Evolutionary conservation across 1,140 invertebrate species (phyloP), one percentile per base, ranked within the genome.

Genomic region (Mamestra configurata): DNA sequence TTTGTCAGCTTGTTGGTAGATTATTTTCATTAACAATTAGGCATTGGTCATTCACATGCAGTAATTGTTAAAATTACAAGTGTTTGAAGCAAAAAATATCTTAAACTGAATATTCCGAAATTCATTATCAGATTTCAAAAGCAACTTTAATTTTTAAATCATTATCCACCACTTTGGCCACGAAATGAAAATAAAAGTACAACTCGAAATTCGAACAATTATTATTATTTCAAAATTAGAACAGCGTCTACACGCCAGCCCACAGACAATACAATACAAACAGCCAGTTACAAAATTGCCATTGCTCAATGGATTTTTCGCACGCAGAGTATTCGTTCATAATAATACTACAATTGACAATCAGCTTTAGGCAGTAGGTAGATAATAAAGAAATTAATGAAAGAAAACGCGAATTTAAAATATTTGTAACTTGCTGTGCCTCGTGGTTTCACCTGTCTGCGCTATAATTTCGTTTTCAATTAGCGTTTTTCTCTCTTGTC

Each of bases 241-340:
- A 82, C 73, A 76, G 40, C 85, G 68, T 43, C 82, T 76, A 79
- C 78, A 79, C 77, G 71, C 37, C 40, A 55, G 6, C 53, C 18
- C 82, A 81, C 70, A 84, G 81, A 87, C 80, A 87, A 85, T 85
- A 87, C 80, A 87, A 84, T 85, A 81, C 88, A 84, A 87, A 86
- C 85, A 83, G 79, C 81, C 83, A 68, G 77, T 88, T 89, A 82
- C 87, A 84, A 84, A 75, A 89, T 77, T 18, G 71, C 18, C 35
- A 59, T 89, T 89, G 80, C 88, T 71, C 68, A 87, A 89, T 82
- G 79, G 51, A 79, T 82, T 85, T 81, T 87, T 89, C 86, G 83
- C 86, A 88, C 88, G 86, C 83, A 84, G 83, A 83, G 82, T 80
- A 82, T 80, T 79, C 77, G 64, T 64, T 76, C 57, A 64, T 66